phyloP scores from a whole-genome alignment of 2,797 vertebrate species.

The Discoglossus pictus region DNA sequence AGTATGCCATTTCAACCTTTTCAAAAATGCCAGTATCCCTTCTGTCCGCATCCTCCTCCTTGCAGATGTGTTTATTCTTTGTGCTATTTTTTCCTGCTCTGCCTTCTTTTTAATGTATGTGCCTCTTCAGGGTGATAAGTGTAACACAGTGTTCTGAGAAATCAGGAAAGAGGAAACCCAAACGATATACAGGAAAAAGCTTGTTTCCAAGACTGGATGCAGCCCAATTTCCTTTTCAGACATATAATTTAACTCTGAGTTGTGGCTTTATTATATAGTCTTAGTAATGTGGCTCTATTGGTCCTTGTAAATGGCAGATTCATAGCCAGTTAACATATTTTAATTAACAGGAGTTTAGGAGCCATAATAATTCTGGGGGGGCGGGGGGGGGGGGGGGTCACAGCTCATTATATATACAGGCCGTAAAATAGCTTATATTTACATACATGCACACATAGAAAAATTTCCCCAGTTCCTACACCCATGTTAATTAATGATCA shows the following conservation, averaged over 20 bases:
- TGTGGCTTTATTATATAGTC: not conserved
- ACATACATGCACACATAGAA: too few relatives aligned
- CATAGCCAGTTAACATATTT: too few relatives aligned
- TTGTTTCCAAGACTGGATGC: constrained; percentile 20
- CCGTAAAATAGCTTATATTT: too few relatives aligned
- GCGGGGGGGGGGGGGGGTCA: too few relatives aligned
- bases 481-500: too few relatives aligned
- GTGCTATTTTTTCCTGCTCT: not conserved
- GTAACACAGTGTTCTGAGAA: constrained; percentile 31
- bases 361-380: too few relatives aligned
- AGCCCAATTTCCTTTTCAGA: constrained; percentile 20
- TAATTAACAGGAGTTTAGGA: too few relatives aligned
- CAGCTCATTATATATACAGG: too few relatives aligned
- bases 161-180: constrained; percentile 38
- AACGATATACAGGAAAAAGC: constrained; percentile 35
- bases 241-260: not conserved
- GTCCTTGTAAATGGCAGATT: too few relatives aligned
- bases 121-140: constrained; percentile 14
- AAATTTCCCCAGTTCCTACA: too few relatives aligned
- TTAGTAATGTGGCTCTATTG: too few relatives aligned
- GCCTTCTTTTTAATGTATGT: constrained; percentile 10
- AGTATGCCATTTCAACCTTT: constrained; percentile 36
- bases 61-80: not conserved
- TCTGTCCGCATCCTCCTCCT: constrained; percentile 18
- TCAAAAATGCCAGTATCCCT: constrained; percentile 31